A percentile compares a stretch with the other conserved stretches of the same genome.
These are phyloP conservation scores for Agriopis aurantiaria DNA, from an alignment of 2,888 invertebrate species.

Conservation along the genomic window DNA sequence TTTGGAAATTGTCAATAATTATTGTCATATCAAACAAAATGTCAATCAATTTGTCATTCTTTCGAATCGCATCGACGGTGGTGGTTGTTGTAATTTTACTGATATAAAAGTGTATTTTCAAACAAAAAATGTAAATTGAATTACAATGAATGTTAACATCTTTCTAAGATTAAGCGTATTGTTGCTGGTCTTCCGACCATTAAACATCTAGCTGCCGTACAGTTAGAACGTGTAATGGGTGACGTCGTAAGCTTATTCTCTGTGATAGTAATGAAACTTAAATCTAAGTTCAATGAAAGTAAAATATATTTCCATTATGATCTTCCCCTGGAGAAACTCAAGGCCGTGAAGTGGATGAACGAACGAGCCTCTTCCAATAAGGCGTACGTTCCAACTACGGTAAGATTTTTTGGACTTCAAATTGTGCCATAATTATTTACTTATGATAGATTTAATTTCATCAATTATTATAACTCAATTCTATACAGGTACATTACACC, in stretches of 20 bases:
- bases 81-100: constrained; percentile 53
- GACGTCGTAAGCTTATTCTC: constrained; percentile 83
- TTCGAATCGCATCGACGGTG: constrained; percentile 61
- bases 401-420: constrained; percentile 54
- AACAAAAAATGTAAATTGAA: constrained; percentile 71
- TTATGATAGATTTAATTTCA: not conserved
- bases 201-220: constrained; percentile 61
- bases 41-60: constrained; percentile 43
- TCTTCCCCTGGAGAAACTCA: constrained; percentile 79
- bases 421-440: too few species aligned
- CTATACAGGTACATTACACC: too few species aligned
- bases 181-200: constrained; percentile 76
- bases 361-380: constrained; percentile 89
- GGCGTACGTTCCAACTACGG: constrained; percentile 94
- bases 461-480: too few species aligned
- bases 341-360: constrained; percentile 92
- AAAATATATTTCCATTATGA: constrained; percentile 79
- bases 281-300: constrained; percentile 83
- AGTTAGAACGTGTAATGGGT: constrained; percentile 72
- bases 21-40: too few species aligned
- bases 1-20: too few species aligned
- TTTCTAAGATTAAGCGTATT: constrained; percentile 61
- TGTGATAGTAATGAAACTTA: constrained; percentile 84
- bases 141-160: constrained; percentile 71
- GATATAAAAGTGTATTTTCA: constrained; percentile 50